These are phyloP conservation scores for Drosophila bocki DNA, from an alignment of 1,140 invertebrate species.

Conservation along the genomic window DNA sequence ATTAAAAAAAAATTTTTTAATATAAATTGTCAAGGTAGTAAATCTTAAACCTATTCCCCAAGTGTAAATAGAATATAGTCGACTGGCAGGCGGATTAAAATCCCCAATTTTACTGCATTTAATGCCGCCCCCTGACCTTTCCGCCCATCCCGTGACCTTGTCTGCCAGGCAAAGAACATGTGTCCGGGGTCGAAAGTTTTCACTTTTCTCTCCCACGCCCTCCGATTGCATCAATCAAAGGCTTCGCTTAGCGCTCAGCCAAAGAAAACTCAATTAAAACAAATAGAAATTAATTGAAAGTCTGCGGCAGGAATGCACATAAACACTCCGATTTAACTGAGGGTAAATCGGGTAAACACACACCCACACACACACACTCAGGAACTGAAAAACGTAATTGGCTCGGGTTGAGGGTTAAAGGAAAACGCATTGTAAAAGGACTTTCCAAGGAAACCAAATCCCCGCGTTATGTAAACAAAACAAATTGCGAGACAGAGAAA, in stretches of 20 bases:
- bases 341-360: conserved; percentile 28
- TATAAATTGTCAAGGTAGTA: neutral
- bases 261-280: conserved; percentile 73
- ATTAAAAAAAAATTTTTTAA: no score
- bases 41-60: neutral
- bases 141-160: conserved; percentile 60
- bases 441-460: conserved; percentile 46
- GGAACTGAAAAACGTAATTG: conserved; percentile 39
- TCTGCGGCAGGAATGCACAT: conserved; percentile 48
- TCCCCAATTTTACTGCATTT: conserved; percentile 15
- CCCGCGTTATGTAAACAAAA: conserved; percentile 65
- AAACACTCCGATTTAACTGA: conserved; percentile 39
- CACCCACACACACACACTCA: neutral
- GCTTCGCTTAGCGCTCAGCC: conserved; percentile 42
- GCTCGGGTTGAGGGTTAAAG: conserved; percentile 9
- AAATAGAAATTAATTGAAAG: conserved; percentile 79
- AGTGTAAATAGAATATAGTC: conserved; percentile 4
- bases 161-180: conserved; percentile 53
- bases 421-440: conserved; percentile 40
- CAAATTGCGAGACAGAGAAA: conserved; percentile 24
- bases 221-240: conserved; percentile 69
- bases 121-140: conserved; percentile 31
- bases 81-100: conserved; percentile 20
- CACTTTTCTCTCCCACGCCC: conserved; percentile 25
- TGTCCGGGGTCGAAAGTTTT: conserved; percentile 53